Evolutionary conservation across 1,140 invertebrate genomes (phyloP), one percentile per base, ranked within the genome.

Genomic region (Sitodiplosis mosellana): DNA sequence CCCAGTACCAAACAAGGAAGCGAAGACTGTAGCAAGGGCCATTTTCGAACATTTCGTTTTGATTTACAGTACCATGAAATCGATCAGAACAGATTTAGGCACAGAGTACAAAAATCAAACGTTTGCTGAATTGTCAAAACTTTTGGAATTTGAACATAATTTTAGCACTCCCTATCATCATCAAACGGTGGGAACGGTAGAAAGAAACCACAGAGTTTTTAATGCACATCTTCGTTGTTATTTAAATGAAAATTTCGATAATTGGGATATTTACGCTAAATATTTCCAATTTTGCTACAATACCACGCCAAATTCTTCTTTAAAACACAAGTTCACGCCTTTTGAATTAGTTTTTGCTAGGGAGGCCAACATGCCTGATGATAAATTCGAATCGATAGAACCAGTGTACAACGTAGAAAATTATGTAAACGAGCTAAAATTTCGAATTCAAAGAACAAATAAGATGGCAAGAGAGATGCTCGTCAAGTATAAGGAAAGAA

Each of bases 91-190:
- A 3, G 46, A 49, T 36, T 47, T 49, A 33, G 50, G 48, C 14
- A 45, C 52, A 38, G 53, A 57, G 43, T 53, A 56, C 48, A 53
- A 49, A 47, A 56, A 56, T 49, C 27, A 47, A 48, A 47, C 27
- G 10, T 21, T 49, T 18, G 44, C 8, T 22, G 14, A 48, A 48
- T n/a, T 50, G 12, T 36, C 8, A 22, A 51, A 33, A 43, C 18
- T 51, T n/a, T 45, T 51, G 2, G 15, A 33, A 41, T 51, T 45
- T 21, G 20, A 18, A 10, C 48, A 50, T 45, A 51, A 51, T 10
- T 10, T 11, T 20, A 20, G 15, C 12, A 45, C 44, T 11, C 18
- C 44, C 12, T 27, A 45, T 21, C 44, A 45, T 19, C 44, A 45
- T 45, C 18, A 45, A 21, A 45, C 44, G 14, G 11, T 21, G 22